Evolutionary conservation across 2,113 vertebrate genomes (phyloP), one percentile per base, ranked within the genome.

Genomic region (Vanacampus margaritifer): DNA sequence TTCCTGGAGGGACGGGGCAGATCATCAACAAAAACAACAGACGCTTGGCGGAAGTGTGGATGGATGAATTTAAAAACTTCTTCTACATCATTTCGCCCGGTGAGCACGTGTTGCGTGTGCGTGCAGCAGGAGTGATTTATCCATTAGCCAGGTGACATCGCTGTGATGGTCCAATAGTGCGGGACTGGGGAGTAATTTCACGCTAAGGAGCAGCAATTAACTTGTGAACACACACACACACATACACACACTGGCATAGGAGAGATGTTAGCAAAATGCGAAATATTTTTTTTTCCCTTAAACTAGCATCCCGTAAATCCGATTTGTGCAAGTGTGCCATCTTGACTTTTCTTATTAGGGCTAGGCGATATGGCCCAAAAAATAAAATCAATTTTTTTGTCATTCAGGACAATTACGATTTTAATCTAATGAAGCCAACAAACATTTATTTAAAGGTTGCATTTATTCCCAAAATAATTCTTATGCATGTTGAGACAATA

Each of bases 21-120:
- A 98, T 99, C 80, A 99, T 99, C 85, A 99, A 99, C 88, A 99
- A 99, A 92, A 99, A 99, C 78, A 99, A 99, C 91, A 92, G 97
- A 0, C 90, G 97, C 13, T 94, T 99, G 64, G 97, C 97, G 68
- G 97, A 99, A 92, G 97, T 98, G 62, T 98, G 97, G 97, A 98
- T 99, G 97, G 97, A 99, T 73, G 96, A 98, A 80, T 99, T 99
- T 86, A 99, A 99, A 89, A 98, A 98, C 84, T 98, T 99, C 80
- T 99, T 99, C 91, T 99, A 99, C 74, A 98, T 99, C 76, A 98
- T 99, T 91, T 98, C 96, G 75, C 97, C 97, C 80, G 97, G 97
- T 99, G 74, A 94, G 93, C 76, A 41, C 10, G 11, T 19, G 43
- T 60, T 32, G 0, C 62, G 64, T 39, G 51, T 60, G 72, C 26